Evolutionary conservation across 2,888 invertebrate genomes (phyloP).

Genomic region (Ophioninae sp.): DNA sequence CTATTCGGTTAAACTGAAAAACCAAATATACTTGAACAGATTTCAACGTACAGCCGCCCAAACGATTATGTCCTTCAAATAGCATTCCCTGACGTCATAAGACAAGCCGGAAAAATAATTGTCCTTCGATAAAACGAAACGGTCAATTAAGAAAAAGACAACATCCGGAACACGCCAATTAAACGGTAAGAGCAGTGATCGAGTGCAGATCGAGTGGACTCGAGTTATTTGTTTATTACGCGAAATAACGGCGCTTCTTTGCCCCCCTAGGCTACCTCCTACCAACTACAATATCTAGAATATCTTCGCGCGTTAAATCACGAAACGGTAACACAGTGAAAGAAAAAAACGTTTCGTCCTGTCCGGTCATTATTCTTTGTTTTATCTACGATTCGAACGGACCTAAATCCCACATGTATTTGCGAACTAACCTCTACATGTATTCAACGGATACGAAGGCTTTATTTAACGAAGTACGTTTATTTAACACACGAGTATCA

Average conservation of each 20-base stretch:
- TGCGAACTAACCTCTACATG: not conserved
- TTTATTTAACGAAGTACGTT: not conserved
- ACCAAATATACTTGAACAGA: too few relatives aligned
- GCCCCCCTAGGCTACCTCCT: not conserved
- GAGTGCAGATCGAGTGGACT: slow-evolving; percentile 43
- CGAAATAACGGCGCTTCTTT: slow-evolving; percentile 68
- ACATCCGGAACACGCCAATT: slow-evolving; percentile 70
- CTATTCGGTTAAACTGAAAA: too few relatives aligned
- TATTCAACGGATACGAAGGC: not conserved
- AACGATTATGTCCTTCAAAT: not conserved
- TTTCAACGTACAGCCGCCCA: not conserved
- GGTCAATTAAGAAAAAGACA: slow-evolving; percentile 72
- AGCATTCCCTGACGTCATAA: not conserved
- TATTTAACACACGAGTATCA: not conserved
- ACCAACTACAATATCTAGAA: not conserved
- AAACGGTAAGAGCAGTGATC: slow-evolving; percentile 64
- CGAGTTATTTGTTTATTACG: slow-evolving; percentile 74
- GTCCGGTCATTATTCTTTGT: slow-evolving; percentile 32
- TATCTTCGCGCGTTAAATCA: slow-evolving; percentile 3
- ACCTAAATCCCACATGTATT: not conserved
- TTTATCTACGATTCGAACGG: slow-evolving; percentile 24
- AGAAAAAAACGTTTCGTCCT: slow-evolving; percentile 17
- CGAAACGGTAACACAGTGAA: not conserved
- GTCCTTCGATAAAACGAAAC: slow-evolving; percentile 70
- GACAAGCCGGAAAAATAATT: slow-evolving; percentile 62